These are phyloP conservation scores for Silurus glanis DNA, from an alignment of 2,113 vertebrate genomes.

Conservation along the genomic window DNA sequence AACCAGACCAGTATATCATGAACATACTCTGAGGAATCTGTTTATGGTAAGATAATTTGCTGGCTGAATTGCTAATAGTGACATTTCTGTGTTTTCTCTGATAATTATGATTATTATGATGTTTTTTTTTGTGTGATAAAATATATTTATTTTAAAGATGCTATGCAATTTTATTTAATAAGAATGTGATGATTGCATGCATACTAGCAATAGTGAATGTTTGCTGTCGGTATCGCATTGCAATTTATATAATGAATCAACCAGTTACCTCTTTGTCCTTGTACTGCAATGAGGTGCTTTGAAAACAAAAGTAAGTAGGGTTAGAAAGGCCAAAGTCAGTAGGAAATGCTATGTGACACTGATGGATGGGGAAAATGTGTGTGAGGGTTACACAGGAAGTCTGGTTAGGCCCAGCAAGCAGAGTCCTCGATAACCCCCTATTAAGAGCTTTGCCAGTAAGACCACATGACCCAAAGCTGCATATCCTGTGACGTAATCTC, in stretches of 20 bases:
- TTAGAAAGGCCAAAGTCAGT: conserved; percentile 59
- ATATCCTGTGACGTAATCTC: conserved; percentile 44
- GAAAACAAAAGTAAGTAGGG: conserved; percentile 53
- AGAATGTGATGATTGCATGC: not conserved
- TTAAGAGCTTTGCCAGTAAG: conserved; percentile 35
- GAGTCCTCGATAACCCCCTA: conserved; percentile 29
- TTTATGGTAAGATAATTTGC: conserved; percentile 31
- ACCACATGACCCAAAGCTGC: conserved; percentile 38
- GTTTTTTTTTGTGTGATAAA: no score
- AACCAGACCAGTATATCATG: conserved; percentile 23
- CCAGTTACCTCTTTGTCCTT: not conserved
- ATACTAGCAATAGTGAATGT: not conserved
- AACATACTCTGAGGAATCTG: conserved; percentile 7
- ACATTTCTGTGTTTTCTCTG: not conserved
- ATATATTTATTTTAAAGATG: not conserved
- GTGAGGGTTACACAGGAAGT: conserved; percentile 52
- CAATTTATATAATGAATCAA: not conserved
- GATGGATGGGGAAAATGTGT: conserved; percentile 19
- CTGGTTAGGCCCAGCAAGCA: conserved; percentile 44
- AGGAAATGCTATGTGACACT: conserved; percentile 52
- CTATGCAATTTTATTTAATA: not conserved
- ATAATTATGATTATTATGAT: not conserved
- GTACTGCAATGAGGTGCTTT: conserved; percentile 40
- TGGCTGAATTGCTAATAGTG: not conserved
- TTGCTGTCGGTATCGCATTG: not conserved